Conservation (phyloP, 2,888 invertebrate genomes). For the Protonemura montana region DNA sequence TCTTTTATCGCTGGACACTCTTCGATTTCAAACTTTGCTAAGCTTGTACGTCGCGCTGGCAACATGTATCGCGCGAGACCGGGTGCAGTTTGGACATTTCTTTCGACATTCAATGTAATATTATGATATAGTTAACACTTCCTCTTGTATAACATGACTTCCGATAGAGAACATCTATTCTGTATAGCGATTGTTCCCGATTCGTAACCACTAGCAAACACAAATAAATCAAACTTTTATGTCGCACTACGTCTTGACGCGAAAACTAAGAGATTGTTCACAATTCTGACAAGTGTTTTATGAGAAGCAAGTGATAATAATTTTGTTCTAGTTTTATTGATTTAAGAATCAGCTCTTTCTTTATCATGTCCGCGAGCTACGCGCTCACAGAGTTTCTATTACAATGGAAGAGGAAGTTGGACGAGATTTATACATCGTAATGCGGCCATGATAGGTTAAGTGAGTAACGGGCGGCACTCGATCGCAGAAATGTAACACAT, state of each 20-base stretch:
- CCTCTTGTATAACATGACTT: conserved; percentile 20
- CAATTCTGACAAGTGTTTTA: conserved; percentile 37
- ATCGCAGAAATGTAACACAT: background rate
- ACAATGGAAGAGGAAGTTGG: background rate
- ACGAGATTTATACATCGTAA: background rate
- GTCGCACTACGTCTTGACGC: conserved; percentile 24
- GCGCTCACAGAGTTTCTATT: background rate
- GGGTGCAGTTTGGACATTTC: background rate
- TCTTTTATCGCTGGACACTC: too few species aligned
- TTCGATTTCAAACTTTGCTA: too few species aligned
- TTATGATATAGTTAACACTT: conserved; percentile 28
- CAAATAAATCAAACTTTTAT: conserved; percentile 39
- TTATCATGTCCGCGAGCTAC: conserved; percentile 20
- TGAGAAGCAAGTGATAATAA: conserved; percentile 19
- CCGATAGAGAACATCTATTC: conserved; percentile 32
- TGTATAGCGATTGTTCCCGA: conserved; percentile 31
- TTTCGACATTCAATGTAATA: background rate
- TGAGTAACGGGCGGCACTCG: background rate
- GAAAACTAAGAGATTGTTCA: conserved; percentile 36
- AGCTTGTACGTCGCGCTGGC: background rate
- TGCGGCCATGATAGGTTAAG: background rate
- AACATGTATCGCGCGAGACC: background rate
- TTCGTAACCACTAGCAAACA: conserved; percentile 22
- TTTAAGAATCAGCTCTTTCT: conserved; percentile 39
- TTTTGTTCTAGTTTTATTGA: conserved; percentile 34